These are phyloP conservation scores for Geodia barretti DNA, from an alignment of 37 sponge, comb jelly and placozoan species.

Conservation along the genomic window DNA sequence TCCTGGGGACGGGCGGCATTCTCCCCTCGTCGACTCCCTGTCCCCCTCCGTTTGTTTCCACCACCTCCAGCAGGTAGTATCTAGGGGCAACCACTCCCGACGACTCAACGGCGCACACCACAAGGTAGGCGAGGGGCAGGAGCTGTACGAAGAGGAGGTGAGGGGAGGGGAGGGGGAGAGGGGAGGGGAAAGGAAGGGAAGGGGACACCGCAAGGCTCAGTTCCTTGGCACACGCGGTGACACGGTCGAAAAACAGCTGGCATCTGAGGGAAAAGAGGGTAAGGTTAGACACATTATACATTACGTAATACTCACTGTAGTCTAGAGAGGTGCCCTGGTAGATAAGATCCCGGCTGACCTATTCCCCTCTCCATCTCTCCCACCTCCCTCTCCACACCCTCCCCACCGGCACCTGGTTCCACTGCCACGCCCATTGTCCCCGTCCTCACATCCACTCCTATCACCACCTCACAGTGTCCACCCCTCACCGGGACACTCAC, in stretches of 20 bases:
- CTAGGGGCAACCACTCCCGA: conserved; percentile 18
- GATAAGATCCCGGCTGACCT: background rate
- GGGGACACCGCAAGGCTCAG: conserved; percentile 11
- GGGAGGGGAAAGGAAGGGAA: conserved; percentile 48
- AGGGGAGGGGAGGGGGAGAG: conserved; percentile 30
- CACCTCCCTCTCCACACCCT: conserved; percentile 28
- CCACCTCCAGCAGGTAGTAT: conserved; percentile 30
- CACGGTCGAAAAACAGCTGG: conserved; percentile 32
- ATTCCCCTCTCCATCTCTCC: conserved; percentile 47
- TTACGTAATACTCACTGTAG: conserved; percentile 42
- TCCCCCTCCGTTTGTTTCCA: background rate
- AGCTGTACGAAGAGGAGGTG: conserved; percentile 27
- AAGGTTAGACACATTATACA: background rate
- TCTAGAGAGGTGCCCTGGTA: conserved; percentile 35
- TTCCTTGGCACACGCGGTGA: conserved; percentile 31
- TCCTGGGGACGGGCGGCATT: background rate
- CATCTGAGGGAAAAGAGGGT: conserved; percentile 19
- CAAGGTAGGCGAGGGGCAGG: conserved; percentile 28
- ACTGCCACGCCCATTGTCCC: conserved; percentile 50
- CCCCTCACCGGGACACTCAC: conserved; percentile 30
- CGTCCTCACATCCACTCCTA: conserved; percentile 59
- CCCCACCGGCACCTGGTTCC: conserved; percentile 18
- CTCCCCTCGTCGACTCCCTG: background rate
- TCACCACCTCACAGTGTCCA: conserved; percentile 10
- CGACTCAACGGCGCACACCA: background rate